Evolutionary conservation across 2,113 vertebrate species (phyloP).

Genomic region (Cairina moschata): DNA sequence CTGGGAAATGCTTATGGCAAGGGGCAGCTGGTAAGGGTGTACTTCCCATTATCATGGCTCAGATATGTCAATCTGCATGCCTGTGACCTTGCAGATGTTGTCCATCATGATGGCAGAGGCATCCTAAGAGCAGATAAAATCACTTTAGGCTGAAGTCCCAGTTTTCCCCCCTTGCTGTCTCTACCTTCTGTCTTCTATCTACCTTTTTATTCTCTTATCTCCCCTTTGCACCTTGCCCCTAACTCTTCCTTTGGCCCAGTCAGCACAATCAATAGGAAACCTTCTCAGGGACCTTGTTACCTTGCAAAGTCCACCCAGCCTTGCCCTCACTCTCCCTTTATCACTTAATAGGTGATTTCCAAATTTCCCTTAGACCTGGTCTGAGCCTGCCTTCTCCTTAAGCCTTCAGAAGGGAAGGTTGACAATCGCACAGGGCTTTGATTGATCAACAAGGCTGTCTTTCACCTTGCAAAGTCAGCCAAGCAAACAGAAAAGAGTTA

Average conservation of each 20-base stretch:
- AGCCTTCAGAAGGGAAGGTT: neutral
- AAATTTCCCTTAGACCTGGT: neutral
- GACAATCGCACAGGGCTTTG: neutral
- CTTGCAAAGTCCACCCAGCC: neutral
- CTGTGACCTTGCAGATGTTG: neutral
- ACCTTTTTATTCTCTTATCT: neutral
- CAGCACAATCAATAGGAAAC: neutral
- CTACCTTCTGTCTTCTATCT: neutral
- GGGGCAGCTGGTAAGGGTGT: neutral
- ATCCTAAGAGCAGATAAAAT: neutral
- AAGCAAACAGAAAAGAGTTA: neutral
- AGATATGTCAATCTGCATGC: neutral
- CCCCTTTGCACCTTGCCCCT: neutral
- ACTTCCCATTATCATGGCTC: neutral
- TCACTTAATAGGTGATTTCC: neutral
- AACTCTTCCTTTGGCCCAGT: neutral
- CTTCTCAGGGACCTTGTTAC: fast-evolving
- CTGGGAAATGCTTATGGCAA: neutral
- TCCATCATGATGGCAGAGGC: neutral
- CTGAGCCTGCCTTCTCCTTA: neutral
- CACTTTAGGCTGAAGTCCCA: neutral
- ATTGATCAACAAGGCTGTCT: neutral
- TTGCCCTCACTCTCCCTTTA: neutral
- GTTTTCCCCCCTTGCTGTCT: neutral
- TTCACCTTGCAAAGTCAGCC: neutral